Evolutionary conservation across 2,113 vertebrate genomes (phyloP).

Genomic region (Plecturocebus donacophilus): DNA sequence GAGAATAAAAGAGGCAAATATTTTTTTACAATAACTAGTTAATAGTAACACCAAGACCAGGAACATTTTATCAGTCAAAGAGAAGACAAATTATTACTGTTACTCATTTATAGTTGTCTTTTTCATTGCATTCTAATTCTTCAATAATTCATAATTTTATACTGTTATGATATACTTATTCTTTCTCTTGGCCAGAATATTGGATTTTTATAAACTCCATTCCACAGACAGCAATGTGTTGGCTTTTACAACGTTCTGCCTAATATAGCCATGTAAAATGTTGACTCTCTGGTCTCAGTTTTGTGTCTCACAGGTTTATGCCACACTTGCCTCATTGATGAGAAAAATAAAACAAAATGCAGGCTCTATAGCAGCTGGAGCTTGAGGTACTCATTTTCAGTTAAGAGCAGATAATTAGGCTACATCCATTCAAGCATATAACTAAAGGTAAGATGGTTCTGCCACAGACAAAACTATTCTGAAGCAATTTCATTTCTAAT

Average conservation of each 20-base stretch:
- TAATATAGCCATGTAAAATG: constrained; percentile 45
- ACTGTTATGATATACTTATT: neutral
- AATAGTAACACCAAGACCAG: neutral
- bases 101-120: neutral
- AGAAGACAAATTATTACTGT: neutral
- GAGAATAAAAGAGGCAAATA: constrained; percentile 55
- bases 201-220: neutral
- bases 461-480: constrained; percentile 57
- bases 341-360: constrained; percentile 71
- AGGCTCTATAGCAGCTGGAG: constrained; percentile 45
- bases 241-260: constrained; percentile 23
- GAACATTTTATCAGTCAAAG: neutral
- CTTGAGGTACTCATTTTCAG: constrained; percentile 70
- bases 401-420: constrained; percentile 77
- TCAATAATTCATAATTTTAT: constrained; percentile 30
- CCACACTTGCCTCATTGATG: constrained; percentile 71
- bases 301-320: constrained; percentile 66
- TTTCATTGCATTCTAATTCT: neutral
- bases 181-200: neutral
- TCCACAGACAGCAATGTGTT: neutral
- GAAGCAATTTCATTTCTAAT: constrained; percentile 82
- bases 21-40: neutral
- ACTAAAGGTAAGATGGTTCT: constrained; percentile 72
- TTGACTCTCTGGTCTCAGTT: constrained; percentile 33
- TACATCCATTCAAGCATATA: constrained; percentile 64